Percentiles rank a stretch among this genome's conserved stretches.
Evolutionary conservation across 1,140 invertebrate genomes (phyloP).

Genomic region (Battus philenor): DNA sequence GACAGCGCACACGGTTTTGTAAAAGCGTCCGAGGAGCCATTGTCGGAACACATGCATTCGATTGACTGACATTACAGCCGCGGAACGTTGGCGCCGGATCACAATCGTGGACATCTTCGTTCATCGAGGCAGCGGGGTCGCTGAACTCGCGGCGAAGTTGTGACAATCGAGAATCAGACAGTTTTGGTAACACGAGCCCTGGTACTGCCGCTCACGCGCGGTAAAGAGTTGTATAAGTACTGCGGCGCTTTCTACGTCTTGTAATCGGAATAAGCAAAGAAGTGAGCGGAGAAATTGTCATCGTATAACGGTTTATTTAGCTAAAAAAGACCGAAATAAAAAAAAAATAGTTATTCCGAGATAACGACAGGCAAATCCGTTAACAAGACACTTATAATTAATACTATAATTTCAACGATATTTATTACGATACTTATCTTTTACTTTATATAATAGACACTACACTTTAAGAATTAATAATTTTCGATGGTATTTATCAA

Average conservation of each 20-base stretch:
- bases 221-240: conserved; percentile 56
- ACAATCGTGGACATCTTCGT: conserved; percentile 28
- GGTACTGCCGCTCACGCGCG: conserved; percentile 29
- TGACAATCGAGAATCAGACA: conserved; percentile 43
- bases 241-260: conserved; percentile 60
- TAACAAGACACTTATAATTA: too few relatives aligned
- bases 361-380: too few relatives aligned
- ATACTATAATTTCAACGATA: too few relatives aligned
- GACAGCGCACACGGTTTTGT: conserved; percentile 2
- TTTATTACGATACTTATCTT: too few relatives aligned
- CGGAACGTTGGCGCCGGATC: conserved; percentile 24
- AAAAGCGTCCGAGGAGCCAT: conserved; percentile 13
- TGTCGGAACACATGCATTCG: conserved; percentile 9
- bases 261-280: conserved; percentile 57
- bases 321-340: too few relatives aligned
- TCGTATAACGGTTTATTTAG: conserved; percentile 39
- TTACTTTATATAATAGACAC: too few relatives aligned
- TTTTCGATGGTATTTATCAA: too few relatives aligned
- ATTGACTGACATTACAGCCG: conserved; percentile 4
- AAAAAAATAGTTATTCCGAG: too few relatives aligned
- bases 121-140: conserved; percentile 36
- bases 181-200: conserved; percentile 33
- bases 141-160: conserved; percentile 35
- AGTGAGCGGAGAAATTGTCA: conserved; percentile 66
- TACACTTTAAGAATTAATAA: too few relatives aligned